phyloP scores from a whole-genome alignment of 2,113 vertebrate genomes.

The Melanerpes formicivorus region DNA sequence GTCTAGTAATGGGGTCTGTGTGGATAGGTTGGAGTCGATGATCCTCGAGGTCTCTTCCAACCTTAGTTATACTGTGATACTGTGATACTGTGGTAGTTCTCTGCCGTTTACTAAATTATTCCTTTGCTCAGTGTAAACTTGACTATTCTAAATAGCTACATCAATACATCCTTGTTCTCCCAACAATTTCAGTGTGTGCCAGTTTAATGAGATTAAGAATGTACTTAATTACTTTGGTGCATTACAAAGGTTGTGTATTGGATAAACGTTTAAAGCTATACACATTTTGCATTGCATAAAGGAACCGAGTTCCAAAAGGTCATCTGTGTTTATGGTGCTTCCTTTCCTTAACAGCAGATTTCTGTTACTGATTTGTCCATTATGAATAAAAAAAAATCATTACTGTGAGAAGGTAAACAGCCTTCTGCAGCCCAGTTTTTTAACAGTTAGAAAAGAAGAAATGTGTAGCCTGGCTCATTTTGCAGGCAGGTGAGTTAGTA shows the following conservation, averaged over 20 bases:
- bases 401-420: background rate
- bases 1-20: too few relatives aligned
- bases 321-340: background rate
- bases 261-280: background rate
- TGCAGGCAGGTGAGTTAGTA: background rate
- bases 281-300: background rate
- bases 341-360: background rate
- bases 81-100: background rate
- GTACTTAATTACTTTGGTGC: background rate
- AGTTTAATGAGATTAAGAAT: background rate
- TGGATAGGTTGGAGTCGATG: too few relatives aligned
- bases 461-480: background rate
- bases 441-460: background rate
- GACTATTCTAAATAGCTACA: background rate
- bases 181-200: background rate
- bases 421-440: background rate
- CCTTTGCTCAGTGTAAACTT: background rate
- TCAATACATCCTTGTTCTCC: background rate
- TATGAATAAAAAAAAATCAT: background rate
- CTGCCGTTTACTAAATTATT: background rate
- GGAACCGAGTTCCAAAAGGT: background rate
- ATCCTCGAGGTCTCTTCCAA: too few relatives aligned
- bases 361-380: background rate
- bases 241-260: background rate
- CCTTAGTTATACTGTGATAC: too few relatives aligned